Evolutionary conservation across 2,797 vertebrate species (phyloP).

Genomic region (Vipera ursinii): DNA sequence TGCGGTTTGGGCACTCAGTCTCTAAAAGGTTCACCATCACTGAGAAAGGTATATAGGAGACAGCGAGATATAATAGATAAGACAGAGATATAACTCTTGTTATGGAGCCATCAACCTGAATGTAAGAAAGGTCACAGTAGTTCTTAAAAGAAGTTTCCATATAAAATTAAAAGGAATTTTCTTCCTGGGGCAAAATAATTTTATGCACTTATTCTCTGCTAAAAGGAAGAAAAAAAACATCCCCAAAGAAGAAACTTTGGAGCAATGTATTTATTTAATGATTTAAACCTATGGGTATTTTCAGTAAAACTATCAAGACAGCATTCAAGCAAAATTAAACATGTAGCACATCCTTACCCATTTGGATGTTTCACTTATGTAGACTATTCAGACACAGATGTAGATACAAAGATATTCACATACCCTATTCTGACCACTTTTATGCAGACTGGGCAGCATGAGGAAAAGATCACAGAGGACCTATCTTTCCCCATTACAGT

Average conservation of each 20-base stretch:
- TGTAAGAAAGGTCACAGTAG: background rate
- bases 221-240: background rate
- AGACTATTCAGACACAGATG: background rate
- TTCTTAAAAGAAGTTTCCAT: background rate
- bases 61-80: background rate
- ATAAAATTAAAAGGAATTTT: background rate
- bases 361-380: background rate
- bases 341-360: background rate
- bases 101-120: background rate
- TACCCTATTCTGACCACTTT: background rate
- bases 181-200: background rate
- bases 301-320: background rate
- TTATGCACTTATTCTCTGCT: background rate
- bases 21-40: no score
- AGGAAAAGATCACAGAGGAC: background rate
- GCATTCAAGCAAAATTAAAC: background rate
- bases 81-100: background rate
- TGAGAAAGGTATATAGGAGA: background rate
- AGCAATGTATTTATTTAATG: background rate
- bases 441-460: background rate
- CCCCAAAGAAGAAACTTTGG: background rate
- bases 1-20: no score
- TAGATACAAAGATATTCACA: background rate
- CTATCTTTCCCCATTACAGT: background rate
- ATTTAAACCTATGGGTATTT: background rate